Base-by-base conservation (phyloP, 1,140 invertebrate species). In the Caenorhabditis remanei region DNA sequence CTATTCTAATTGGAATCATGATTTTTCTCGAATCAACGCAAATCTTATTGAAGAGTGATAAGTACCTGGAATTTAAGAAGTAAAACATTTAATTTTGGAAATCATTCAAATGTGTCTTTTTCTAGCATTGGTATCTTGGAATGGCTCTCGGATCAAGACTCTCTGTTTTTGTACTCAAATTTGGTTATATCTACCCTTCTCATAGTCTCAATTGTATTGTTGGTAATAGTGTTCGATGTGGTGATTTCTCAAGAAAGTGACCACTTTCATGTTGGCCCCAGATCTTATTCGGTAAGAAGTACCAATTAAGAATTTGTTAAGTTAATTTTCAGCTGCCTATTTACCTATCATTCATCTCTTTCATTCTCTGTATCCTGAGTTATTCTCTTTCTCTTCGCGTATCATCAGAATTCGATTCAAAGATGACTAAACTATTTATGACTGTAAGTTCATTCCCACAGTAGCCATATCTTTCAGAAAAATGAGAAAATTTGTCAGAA, bases 391-490 rank as follows among this genome's bases (percentile, higher is more conserved):
- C 71, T 21, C 71, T 79, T 50, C 71, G 71, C 24, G n/a, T 53
- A 13, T 79, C 71, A 5, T 16, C 71, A 79, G 71, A 79, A 24
- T 79, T 21, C 8, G 71, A 79, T 14, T 9, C n/a, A 9, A 79
- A 79, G 53, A 79, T 79, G 71, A 79, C 71, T 4, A 79, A 48
- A 50, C 16, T 79, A 24, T 50, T 79, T 8, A 50, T 79, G 71
- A 32, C 19, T 48, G 71, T 79, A 8, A 79, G 71, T 79, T 7
- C 2, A 71, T 14, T 4, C 5, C 46, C 40, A 11, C 2, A 65
- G 40, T 13, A 32, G 32, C 32, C 32, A n/a, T n/a, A n/a, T n/a
- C n/a, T n/a, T 32, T 2, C 32, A 32, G 1, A 32, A 32, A 32
- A 32, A 32, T 32, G 32, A 32, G 32, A 32, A 2, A 7, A 16